phyloP scores from a whole-genome alignment of 2,888 invertebrate species.

The Lasioglossum villosulum region DNA sequence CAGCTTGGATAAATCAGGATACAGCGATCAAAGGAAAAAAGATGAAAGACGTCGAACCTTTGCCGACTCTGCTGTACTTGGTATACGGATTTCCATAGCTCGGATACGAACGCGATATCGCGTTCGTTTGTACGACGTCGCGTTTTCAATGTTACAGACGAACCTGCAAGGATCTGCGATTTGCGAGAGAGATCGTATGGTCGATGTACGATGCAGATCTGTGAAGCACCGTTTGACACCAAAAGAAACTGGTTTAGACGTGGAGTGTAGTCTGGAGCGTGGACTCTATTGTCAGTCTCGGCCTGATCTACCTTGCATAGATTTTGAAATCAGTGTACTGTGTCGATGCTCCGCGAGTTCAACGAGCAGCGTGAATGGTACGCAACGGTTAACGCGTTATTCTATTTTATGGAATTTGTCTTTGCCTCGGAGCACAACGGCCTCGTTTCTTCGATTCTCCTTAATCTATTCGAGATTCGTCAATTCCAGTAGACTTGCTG shows the following conservation, averaged over 20 bases:
- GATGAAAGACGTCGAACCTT: slow-evolving; percentile 86
- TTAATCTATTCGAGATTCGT: not conserved
- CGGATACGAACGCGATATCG: not conserved
- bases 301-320: slow-evolving; percentile 87
- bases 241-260: slow-evolving; percentile 90
- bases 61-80: slow-evolving; percentile 86
- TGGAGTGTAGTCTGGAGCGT: slow-evolving; percentile 90
- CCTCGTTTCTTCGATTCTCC: not conserved
- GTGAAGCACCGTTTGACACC: slow-evolving; percentile 87
- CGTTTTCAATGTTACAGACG: slow-evolving; percentile 73
- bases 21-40: slow-evolving; percentile 83
- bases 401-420: not conserved
- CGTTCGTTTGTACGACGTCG: slow-evolving; percentile 80
- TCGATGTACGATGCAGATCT: slow-evolving; percentile 91
- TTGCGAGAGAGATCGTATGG: slow-evolving; percentile 88
- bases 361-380: slow-evolving; percentile 11
- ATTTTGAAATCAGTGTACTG: slow-evolving; percentile 93
- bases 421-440: too few relatives aligned
- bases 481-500: not conserved
- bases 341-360: slow-evolving; percentile 86
- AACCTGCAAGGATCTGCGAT: slow-evolving; percentile 85
- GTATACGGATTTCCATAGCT: slow-evolving; percentile 82
- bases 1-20: slow-evolving; percentile 90
- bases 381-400: not conserved
- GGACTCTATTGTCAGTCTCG: slow-evolving; percentile 89